Evolutionary conservation across 2,113 vertebrate genomes (phyloP), one percentile per base, ranked within the genome.

Genomic region (Chamaea fasciata): DNA sequence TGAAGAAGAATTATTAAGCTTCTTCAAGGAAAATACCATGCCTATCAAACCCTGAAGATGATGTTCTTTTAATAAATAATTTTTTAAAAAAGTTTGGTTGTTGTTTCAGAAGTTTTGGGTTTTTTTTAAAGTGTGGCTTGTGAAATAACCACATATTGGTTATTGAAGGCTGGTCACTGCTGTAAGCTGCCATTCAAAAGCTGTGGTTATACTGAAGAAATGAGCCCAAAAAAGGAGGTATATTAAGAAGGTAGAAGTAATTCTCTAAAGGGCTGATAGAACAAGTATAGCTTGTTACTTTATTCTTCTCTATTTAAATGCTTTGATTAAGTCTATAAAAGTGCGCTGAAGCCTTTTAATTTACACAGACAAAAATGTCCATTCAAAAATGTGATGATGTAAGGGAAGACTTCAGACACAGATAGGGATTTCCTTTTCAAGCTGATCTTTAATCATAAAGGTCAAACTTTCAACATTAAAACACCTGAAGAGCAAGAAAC

Each of bases 361-460:
- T 77, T 83, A 65, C 46, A 22, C 21, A 81, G 33, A 60, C 9
- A 88, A 74, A 89, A 91, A 65, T 33, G 15, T 35, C 17, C 11
- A 24, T 76, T 76, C 24, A 95, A 63, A 76, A 86, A 33, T 31
- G 19, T 2, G 3, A 27, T 83, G 82, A 65, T 27, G 4, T 90
- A 78, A 65, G 24, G 87, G 70, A 77, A 63, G 55, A 55, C 44
- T 93, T 87, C 35, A 83, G 67, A 87, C 39, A 50, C 23, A 59
- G 42, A 49, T 21, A 33, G 15, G 33, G 23, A 81, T 92, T 92
- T 96, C 47, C 64, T 96, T 96, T 96, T 95, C 50, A 84, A 50
- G 57, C 27, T 79, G 79, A 49, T 94, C 62, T 94, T 95, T 92
- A 94, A 68, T 93, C 82, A 82, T 67, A 92, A 96, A 96, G 76